Percentiles rank a stretch among this genome's conserved stretches.
Conservation (phyloP, 2,797 vertebrate species). For the Buceros bicornis region DNA sequence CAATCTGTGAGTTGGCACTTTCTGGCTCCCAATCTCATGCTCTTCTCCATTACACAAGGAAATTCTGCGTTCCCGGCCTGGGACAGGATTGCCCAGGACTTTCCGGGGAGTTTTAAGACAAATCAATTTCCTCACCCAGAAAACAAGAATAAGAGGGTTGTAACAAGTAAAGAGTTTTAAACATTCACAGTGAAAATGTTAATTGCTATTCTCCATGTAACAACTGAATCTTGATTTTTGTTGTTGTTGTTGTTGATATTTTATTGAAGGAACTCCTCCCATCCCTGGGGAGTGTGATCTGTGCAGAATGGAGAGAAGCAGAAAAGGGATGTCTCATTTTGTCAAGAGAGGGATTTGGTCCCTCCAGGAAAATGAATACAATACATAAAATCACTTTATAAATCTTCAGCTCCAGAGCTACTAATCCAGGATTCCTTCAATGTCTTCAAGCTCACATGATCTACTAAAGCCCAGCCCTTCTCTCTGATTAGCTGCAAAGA, state of each 20-base stretch:
- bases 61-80: neutral
- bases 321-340: neutral
- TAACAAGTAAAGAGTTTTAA: neutral
- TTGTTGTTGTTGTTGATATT: neutral
- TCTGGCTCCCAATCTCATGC: neutral
- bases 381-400: slow-evolving; percentile 6
- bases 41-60: neutral
- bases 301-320: neutral
- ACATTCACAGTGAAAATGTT: neutral
- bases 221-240: neutral
- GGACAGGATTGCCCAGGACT: neutral
- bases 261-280: slow-evolving; percentile 36
- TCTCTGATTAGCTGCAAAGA: slow-evolving; percentile 2
- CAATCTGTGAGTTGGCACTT: neutral
- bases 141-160: neutral
- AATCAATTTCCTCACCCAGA: neutral
- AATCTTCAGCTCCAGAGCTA: neutral
- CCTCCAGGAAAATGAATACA: neutral
- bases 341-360: neutral
- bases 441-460: neutral
- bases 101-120: neutral
- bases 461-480: neutral
- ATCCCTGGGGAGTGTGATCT: neutral
- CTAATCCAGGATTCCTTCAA: neutral
- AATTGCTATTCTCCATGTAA: neutral